Evolutionary conservation across 2,888 invertebrate genomes (phyloP).

Genomic region (Napeogenes sylphis): DNA sequence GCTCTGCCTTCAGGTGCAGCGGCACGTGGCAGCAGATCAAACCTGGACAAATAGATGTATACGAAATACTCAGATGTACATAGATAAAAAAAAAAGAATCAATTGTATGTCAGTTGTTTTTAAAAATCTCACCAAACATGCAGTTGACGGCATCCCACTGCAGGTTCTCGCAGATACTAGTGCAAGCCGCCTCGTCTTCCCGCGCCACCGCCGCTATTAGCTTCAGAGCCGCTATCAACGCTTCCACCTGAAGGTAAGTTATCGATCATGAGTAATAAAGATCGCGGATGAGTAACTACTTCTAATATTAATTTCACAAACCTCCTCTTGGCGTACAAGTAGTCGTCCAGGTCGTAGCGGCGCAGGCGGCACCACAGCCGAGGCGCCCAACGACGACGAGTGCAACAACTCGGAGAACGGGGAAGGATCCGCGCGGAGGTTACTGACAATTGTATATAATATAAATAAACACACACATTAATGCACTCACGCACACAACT

Average conservation of each 20-base stretch:
- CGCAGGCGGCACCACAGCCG: slow-evolving; percentile 55
- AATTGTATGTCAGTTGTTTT: no score
- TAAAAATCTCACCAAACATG: slow-evolving; percentile 75
- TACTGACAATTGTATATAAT: slow-evolving; percentile 56
- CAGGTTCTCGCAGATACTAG: slow-evolving; percentile 91
- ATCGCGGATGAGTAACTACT: background rate
- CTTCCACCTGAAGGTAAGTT: slow-evolving; percentile 78
- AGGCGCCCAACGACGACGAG: slow-evolving; percentile 74
- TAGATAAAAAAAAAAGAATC: no score
- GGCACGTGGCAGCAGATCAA: slow-evolving; percentile 92
- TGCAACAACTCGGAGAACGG: slow-evolving; percentile 72
- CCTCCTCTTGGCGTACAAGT: slow-evolving; percentile 66
- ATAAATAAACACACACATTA: background rate
- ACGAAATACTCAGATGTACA: background rate
- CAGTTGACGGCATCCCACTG: slow-evolving; percentile 91
- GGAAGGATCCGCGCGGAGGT: slow-evolving; percentile 83
- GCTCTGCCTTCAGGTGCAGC: slow-evolving; percentile 88
- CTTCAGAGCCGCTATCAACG: slow-evolving; percentile 87
- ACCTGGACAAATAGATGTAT: slow-evolving; percentile 58
- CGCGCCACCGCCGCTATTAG: slow-evolving; percentile 87
- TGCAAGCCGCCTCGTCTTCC: slow-evolving; percentile 87
- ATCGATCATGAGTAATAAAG: no score
- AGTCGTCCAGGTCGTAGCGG: slow-evolving; percentile 59
- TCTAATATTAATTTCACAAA: slow-evolving; percentile 23
- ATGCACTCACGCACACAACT: background rate